These are phyloP conservation scores for Ursus arctos DNA, from an alignment of 2,113 vertebrate species.

Conservation along the genomic window DNA sequence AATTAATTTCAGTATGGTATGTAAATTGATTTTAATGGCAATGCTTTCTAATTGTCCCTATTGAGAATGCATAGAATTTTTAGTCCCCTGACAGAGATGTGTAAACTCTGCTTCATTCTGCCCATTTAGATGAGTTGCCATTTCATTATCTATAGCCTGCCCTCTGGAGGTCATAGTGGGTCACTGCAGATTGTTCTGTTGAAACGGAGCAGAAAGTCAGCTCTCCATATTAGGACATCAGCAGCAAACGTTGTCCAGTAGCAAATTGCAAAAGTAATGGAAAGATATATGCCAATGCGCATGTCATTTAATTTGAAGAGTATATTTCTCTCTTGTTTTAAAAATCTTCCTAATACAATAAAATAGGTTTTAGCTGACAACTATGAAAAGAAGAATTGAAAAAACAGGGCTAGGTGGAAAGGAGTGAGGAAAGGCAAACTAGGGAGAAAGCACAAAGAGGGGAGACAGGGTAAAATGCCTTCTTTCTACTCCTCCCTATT, in stretches of 20 bases:
- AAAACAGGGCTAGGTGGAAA: background rate
- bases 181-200: conserved; percentile 1
- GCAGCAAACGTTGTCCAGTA: too few species aligned
- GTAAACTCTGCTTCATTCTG: background rate
- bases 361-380: background rate
- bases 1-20: background rate
- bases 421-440: background rate
- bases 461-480: background rate
- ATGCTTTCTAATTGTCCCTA: background rate
- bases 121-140: accelerated
- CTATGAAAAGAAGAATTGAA: background rate
- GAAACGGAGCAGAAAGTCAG: background rate
- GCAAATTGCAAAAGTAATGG: background rate
- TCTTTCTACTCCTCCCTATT: background rate
- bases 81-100: background rate
- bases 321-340: background rate
- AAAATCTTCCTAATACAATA: background rate
- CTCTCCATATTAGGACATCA: background rate
- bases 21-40: background rate
- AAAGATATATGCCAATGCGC: background rate
- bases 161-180: conserved; percentile 3
- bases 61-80: background rate
- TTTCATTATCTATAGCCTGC: background rate
- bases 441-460: background rate
- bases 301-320: background rate